Evolutionary conservation across 2,888 invertebrate genomes (phyloP).

Genomic region (Drosophila kuntzei): DNA sequence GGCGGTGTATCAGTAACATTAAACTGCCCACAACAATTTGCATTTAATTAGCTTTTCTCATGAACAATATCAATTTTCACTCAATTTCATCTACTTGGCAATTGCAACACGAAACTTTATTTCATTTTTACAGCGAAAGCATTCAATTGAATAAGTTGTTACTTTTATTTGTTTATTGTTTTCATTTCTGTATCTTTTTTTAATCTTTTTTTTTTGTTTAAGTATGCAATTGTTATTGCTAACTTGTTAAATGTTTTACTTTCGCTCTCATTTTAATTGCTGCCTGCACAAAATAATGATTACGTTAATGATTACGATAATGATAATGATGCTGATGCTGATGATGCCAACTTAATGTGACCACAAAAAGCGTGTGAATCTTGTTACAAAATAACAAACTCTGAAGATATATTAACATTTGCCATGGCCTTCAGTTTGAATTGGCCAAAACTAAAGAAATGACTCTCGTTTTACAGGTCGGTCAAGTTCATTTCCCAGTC

Average conservation of each 20-base stretch:
- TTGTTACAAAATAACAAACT: slow-evolving; percentile 42
- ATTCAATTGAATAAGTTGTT: slow-evolving; percentile 18
- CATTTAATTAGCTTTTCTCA: slow-evolving; percentile 53
- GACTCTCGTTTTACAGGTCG: slow-evolving; percentile 10
- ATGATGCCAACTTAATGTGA: slow-evolving; percentile 55
- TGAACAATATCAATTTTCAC: slow-evolving; percentile 62
- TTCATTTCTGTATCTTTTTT: slow-evolving; percentile 3
- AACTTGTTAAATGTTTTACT: slow-evolving; percentile 56
- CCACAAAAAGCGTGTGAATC: slow-evolving; percentile 67
- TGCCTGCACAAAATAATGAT: slow-evolving; percentile 45
- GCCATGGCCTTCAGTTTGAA: slow-evolving; percentile 38
- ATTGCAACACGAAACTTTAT: slow-evolving; percentile 28
- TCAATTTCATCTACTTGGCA: slow-evolving; percentile 41
- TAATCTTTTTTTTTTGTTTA: slow-evolving; percentile 25
- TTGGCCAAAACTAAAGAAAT: not conserved
- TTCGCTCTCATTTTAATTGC: slow-evolving; percentile 73
- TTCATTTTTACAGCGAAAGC: slow-evolving; percentile 42
- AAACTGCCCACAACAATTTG: slow-evolving; percentile 42
- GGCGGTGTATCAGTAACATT: slow-evolving; percentile 17
- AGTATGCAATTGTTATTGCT: slow-evolving; percentile 55
- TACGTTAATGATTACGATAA: slow-evolving; percentile 42
- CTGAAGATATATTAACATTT: slow-evolving; percentile 19
- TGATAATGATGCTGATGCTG: slow-evolving; percentile 35
- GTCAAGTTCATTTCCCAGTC: slow-evolving; percentile 36
- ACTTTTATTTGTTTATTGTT: slow-evolving; percentile 24